A percentile compares a stretch with the other conserved stretches of the same genome.
Evolutionary conservation across 2,888 invertebrate genomes (phyloP).

Genomic region (Tetramorium bicarinatum): DNA sequence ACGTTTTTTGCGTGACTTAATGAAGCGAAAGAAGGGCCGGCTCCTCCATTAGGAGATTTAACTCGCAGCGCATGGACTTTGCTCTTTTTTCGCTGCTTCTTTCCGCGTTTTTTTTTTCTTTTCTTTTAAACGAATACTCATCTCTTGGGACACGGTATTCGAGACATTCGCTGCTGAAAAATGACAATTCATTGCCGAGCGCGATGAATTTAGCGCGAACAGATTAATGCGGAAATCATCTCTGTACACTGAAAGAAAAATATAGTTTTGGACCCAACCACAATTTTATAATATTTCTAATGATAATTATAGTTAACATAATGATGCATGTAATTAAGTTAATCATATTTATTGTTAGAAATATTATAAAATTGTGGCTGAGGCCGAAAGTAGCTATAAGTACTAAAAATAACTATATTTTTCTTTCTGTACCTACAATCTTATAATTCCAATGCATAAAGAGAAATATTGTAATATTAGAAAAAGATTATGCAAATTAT

Average conservation of each 20-base stretch:
- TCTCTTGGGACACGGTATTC: constrained; percentile 6
- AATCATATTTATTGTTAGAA: no score
- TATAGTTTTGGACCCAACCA: no score
- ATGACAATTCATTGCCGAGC: constrained; percentile 5
- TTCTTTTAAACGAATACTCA: neutral
- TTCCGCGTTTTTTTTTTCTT: neutral
- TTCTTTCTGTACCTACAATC: no score
- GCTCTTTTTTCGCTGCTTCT: neutral
- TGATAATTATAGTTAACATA: no score
- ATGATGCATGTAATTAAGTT: no score
- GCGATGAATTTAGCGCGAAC: constrained; percentile 2
- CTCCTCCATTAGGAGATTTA: constrained; percentile 42
- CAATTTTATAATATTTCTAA: no score
- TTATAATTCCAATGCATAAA: no score
- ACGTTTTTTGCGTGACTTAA: constrained; percentile 34
- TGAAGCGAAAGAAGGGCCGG: constrained; percentile 38
- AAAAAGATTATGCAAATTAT: no score
- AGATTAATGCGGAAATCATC: neutral
- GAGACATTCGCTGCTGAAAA: neutral
- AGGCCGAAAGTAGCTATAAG: no score
- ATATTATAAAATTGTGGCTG: no score
- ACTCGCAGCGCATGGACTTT: constrained; percentile 13
- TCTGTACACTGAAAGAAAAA: neutral
- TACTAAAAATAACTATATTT: no score
- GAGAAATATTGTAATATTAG: no score